phyloP scores from a whole-genome alignment of 2,797 vertebrate species.

The Steatocranus sp. region DNA sequence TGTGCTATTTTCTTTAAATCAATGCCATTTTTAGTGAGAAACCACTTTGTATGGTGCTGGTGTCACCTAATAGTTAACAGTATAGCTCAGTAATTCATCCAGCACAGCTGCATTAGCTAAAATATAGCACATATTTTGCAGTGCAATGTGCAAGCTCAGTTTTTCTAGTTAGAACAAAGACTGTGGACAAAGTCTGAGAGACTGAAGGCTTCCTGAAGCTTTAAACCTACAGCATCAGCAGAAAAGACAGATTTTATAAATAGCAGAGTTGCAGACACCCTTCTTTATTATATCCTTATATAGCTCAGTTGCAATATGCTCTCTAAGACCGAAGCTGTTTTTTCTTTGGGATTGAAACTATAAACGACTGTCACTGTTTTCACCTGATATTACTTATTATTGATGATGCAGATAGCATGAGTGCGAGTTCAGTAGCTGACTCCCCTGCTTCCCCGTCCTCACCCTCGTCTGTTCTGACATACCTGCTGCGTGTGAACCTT shows the following conservation, averaged over 20 bases:
- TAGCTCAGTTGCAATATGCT: neutral
- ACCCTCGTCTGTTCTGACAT: neutral
- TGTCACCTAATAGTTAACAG: neutral
- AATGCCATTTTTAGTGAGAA: slow-evolving; percentile 5
- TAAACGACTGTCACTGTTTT: neutral
- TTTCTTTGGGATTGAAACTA: neutral
- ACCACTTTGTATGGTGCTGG: neutral
- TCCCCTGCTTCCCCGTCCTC: neutral
- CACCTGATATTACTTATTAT: neutral
- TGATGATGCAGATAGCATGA: neutral
- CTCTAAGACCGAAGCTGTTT: neutral
- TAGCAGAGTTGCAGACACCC: neutral
- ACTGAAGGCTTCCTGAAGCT: neutral
- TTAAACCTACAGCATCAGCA: neutral
- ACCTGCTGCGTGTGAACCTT: neutral
- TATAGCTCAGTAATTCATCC: neutral
- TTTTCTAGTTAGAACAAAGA: neutral
- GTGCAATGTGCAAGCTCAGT: neutral
- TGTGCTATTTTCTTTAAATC: neutral
- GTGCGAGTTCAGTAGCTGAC: neutral
- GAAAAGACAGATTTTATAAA: neutral
- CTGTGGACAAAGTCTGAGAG: neutral
- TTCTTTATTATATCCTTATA: neutral
- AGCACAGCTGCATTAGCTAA: neutral
- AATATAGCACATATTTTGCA: neutral